Conservation (phyloP, 2,888 invertebrate genomes). For the Cyaniris semiargus region DNA sequence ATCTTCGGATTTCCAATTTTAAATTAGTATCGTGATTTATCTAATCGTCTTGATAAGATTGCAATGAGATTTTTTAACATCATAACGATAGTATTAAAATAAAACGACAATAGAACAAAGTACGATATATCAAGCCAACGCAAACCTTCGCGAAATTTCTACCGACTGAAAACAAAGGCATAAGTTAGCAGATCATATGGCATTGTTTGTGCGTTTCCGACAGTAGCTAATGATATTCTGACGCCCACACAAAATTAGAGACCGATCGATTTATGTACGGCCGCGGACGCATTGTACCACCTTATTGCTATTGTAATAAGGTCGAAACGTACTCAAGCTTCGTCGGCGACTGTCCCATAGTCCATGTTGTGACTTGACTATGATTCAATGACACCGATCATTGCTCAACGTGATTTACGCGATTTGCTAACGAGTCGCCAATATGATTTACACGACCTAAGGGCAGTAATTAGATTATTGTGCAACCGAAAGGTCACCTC, state of each 20-base stretch:
- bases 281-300: constrained; percentile 36
- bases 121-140: background rate
- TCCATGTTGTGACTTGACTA: constrained; percentile 38
- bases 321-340: background rate
- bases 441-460: constrained; percentile 32
- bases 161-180: background rate
- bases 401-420: constrained; percentile 61
- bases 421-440: constrained; percentile 44
- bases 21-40: background rate
- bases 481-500: constrained; percentile 18
- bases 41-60: background rate
- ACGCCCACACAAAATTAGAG: constrained; percentile 63
- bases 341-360: background rate
- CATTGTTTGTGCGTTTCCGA: constrained; percentile 54
- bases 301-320: background rate
- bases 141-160: background rate
- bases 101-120: background rate
- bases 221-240: constrained; percentile 57
- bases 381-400: constrained; percentile 51
- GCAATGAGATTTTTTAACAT: background rate
- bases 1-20: constrained; percentile 1
- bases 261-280: constrained; percentile 54
- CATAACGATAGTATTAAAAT: background rate
- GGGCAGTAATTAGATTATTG: constrained; percentile 23
- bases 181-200: constrained; percentile 18